Conservation (phyloP, 2,888 invertebrate species). For the Sinohyriopsis cumingii region DNA sequence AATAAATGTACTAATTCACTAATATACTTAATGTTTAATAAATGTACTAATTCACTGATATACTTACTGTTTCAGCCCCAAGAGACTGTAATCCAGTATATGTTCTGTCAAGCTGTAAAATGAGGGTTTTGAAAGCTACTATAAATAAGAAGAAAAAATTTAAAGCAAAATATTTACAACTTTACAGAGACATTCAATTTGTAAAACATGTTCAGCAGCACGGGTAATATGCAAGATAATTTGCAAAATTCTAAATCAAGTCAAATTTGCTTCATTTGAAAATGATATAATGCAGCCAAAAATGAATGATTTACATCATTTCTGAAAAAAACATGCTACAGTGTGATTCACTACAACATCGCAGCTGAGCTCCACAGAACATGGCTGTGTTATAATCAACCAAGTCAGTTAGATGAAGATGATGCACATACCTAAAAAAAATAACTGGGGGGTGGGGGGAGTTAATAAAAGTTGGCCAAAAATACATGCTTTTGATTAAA, state of each 20-base stretch:
- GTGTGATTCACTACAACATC: neutral
- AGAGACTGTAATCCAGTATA: constrained; percentile 88
- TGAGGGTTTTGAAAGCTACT: neutral
- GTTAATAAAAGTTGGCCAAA: no score
- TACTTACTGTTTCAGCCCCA: constrained; percentile 82
- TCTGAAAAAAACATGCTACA: neutral
- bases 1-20: no score
- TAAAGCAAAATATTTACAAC: constrained; percentile 4
- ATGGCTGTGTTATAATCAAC: no score
- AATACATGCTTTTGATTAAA: no score
- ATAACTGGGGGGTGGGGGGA: no score
- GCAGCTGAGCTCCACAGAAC: no score
- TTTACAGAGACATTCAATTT: neutral
- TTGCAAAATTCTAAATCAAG: neutral
- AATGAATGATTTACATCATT: neutral
- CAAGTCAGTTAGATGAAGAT: no score
- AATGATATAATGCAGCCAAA: neutral
- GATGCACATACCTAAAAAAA: no score
- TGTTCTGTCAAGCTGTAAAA: constrained; percentile 84
- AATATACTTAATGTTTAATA: constrained; percentile 77
- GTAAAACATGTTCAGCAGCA: neutral
- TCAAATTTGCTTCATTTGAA: neutral
- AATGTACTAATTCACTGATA: neutral
- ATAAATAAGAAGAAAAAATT: no score
- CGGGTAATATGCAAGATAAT: no score